Base-by-base conservation (phyloP, 2,888 invertebrate genomes). In the Agonum fuliginosum region DNA sequence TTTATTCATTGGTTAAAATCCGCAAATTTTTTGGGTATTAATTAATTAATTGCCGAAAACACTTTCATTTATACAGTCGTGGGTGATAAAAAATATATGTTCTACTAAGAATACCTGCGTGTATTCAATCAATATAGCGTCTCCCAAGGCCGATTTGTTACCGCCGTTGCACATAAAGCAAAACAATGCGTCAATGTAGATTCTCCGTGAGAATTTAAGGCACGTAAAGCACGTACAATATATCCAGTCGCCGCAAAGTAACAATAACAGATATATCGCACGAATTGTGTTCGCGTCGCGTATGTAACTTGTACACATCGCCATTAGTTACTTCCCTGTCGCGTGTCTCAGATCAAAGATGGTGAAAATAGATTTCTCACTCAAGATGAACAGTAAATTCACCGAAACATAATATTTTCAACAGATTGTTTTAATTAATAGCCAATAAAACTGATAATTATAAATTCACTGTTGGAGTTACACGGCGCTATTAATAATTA, bases 141-240 rank as follows among this genome's bases (percentile, higher is more conserved):
- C n/a, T n/a, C n/a, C 37, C 37, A 37, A 37, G 37, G 37, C 37
- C 37, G 37, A 12, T n/a, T 12, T 37, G n/a, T 54, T 54, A 24
- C 12, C 58, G 17, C 14, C 27, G 17, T 62, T 17, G 14, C 3
- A 62, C 12, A 34, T 27, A 14, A 46, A 46, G 17, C 54, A 54
- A 54, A 54, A 54, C 54, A 54, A 24, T 54, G 54, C 54, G 27
- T 54, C 54, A 54, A 24, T 12, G 27, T 12, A 30, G 58, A 62
- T 62, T 62, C 27, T 17, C 10, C 2, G 30, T 14, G 12, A 30
- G 30, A 27, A 62, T 62, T 62, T 62, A 12, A 62, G 12, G 30
- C 58, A 62, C 58, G 58, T 62, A 62, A 62, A 27, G 58, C 58
- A 62, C 58, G 58, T 27, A 62, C 58, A 30, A n/a, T 62, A 62